Conservation (phyloP, 2,888 invertebrate genomes). For the Eudasyphora cyanicolor region DNA sequence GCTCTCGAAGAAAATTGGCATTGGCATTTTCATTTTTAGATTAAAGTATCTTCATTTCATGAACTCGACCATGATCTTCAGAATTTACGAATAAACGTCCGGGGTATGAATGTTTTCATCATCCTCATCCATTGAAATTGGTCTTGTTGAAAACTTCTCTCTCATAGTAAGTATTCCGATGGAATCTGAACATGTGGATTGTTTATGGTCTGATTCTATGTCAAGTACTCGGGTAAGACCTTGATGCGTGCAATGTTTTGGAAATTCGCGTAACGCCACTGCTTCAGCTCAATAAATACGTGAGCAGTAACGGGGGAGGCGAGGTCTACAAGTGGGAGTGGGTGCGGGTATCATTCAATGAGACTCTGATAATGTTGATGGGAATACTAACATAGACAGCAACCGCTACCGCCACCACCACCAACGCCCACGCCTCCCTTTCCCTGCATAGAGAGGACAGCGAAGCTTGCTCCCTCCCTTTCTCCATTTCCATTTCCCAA, state of each 20-base stretch:
- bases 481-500: background rate
- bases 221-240: background rate
- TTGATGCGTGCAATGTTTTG: background rate
- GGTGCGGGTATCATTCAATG: slow-evolving; percentile 1
- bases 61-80: no score
- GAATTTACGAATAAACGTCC: no score
- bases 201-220: background rate
- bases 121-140: background rate
- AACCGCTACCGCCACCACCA: background rate
- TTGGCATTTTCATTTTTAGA: no score
- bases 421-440: background rate
- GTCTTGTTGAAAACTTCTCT: background rate
- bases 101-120: background rate
- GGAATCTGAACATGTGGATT: background rate
- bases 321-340: background rate
- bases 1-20: no score
- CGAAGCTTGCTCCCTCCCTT: slow-evolving; percentile 6
- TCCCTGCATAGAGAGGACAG: no score
- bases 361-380: slow-evolving; percentile 27
- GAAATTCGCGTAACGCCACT: slow-evolving; percentile 24
- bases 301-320: background rate
- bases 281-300: background rate
- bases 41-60: no score
- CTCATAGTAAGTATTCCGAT: no score
- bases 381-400: background rate